Evolutionary conservation across 2,797 vertebrate species (phyloP), one percentile per base, ranked within the genome.

Genomic region (Peromyscus nudipes): DNA sequence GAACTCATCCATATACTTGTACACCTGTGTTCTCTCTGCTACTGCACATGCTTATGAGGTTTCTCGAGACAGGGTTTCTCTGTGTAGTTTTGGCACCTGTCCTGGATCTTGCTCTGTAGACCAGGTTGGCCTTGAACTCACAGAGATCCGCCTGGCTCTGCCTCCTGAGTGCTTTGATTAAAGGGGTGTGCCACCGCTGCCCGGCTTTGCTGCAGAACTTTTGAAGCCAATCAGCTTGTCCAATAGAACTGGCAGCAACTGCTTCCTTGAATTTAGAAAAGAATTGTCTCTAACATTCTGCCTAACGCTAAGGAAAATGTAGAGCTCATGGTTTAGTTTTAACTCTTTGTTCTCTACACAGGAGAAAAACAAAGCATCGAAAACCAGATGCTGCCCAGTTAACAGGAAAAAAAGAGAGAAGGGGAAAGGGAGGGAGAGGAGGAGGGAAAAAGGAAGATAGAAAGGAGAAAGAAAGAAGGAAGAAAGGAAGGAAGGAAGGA

Each of bases 201-300:
- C 11, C 13, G 12, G 52, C 52, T 52, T 52, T 52, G n/a, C 19
- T 71, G 8, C 3, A 67, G 12, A 52, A 62, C 5, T 92, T 16
- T n/a, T n/a, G 43, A 46, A 29, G 29, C 46, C 60, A 43, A 60
- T 67, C 46, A 67, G 37, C 55, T 62, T 75, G 34, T 55, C 29
- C 43, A 81, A 52, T 5, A 79, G 37, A 77, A 52, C 1, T 6
- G 0, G 12, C 55, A 19, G 25, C 43, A 73, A 64, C 23, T 23
- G 60, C 62, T 52, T 85, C 43, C 37, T 96, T 86, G 52, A 49
- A 46, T 73, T 90, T 65, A 92, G 84, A 92, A 92, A 87, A 75
- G 75, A 85, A 55, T 60, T 8, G 17, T 37, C 25, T 71, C 46
- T 73, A 73, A 67, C n/a, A 65, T 40, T 49, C 37, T 86, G 40